Conservation (phyloP, 2,888 invertebrate genomes). For the Ormyrus nitidulus region DNA sequence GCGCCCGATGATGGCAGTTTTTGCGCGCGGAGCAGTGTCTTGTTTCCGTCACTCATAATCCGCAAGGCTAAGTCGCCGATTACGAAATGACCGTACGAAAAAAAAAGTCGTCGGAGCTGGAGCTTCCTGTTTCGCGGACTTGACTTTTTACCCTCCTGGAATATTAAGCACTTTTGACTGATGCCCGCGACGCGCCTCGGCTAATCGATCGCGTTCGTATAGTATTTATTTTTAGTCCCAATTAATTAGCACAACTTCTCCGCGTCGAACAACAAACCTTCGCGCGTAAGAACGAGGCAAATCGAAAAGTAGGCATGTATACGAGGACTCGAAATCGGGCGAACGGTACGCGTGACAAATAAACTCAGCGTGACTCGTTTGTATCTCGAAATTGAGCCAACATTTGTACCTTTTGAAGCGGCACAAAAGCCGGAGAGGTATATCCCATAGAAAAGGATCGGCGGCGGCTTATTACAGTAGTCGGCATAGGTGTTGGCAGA, state of each 20-base stretch:
- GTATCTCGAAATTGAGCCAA: too few species aligned
- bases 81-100: background rate
- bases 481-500: background rate
- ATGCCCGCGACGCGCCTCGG: background rate
- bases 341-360: too few species aligned
- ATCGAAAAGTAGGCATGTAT: too few species aligned
- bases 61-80: constrained; percentile 2
- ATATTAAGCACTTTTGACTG: background rate
- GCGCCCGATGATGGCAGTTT: too few species aligned
- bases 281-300: background rate
- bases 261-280: background rate
- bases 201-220: background rate
- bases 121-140: constrained; percentile 4
- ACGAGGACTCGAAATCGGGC: too few species aligned
- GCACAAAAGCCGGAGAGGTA: too few species aligned
- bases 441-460: too few species aligned
- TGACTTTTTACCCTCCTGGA: background rate
- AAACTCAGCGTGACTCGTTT: too few species aligned
- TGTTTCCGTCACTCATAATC: constrained; percentile 10
- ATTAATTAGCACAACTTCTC: background rate
- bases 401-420: too few species aligned
- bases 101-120: background rate
- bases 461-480: constrained; percentile 14
- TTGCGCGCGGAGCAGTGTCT: background rate
- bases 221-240: background rate